These are phyloP conservation scores for Erithacus rubecula DNA, from an alignment of 2,797 vertebrate species.

Conservation along the genomic window DNA sequence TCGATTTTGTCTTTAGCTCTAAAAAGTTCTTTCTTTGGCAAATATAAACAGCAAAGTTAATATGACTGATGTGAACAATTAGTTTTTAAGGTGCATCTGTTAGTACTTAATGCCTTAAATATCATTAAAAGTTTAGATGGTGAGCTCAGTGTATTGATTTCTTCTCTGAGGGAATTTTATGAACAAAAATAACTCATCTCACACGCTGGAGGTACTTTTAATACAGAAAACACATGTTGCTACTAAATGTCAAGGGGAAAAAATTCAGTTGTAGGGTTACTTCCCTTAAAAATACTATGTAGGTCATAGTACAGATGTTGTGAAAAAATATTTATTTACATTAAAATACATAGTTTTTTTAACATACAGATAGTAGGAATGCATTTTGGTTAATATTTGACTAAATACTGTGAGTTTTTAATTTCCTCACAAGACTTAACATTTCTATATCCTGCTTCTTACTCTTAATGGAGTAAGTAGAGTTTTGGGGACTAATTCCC, in stretches of 20 bases:
- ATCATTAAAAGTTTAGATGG: neutral
- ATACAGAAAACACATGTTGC: neutral
- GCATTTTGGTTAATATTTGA: neutral
- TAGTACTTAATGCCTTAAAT: neutral
- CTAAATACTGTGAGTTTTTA: neutral
- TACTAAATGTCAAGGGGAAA: neutral
- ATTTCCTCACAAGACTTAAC: neutral
- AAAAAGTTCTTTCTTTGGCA: neutral
- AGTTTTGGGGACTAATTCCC: neutral
- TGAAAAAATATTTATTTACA: neutral
- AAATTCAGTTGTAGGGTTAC: fast-evolving
- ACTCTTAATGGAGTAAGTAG: neutral
- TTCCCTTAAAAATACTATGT: neutral
- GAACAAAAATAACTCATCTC: neutral
- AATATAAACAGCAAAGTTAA: neutral
- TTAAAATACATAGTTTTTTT: neutral
- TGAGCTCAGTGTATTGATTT: neutral
- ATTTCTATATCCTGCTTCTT: neutral
- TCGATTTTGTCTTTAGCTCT: neutral
- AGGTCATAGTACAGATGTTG: neutral
- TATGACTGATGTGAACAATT: neutral
- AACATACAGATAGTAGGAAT: neutral
- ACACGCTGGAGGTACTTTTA: neutral
- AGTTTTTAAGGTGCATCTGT: neutral
- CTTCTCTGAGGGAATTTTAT: neutral